Base-by-base conservation (phyloP, 2,797 vertebrate genomes). In the Picus viridis region DNA sequence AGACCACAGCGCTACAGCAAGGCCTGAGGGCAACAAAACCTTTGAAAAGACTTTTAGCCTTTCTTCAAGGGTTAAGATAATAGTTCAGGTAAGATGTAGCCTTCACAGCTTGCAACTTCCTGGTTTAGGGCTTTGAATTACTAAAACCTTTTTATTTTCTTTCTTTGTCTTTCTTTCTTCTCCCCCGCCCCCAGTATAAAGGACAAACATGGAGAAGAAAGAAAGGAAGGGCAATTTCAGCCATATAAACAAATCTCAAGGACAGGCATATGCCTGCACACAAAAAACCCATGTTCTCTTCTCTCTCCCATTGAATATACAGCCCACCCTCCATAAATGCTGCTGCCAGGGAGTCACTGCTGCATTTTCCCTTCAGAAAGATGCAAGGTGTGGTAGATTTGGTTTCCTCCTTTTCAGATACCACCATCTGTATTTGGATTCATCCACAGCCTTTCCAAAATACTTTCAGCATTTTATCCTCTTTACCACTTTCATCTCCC, bases 241-340 rank as follows among this genome's bases (percentile, higher is more conserved):
- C 20, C 41, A 11, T 51, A 19, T 54, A 15, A 72, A 69, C 61
- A 32, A 51, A 14, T 16, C 29, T 61, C 24, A 56, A 47, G 59
- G 64, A 39, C 14, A 58, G 36, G 22, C 23, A 61, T 7, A 53
- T 3, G 22, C 6, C 32, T 7, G 30, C 22, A n/a, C 7, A 76
- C 7, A 58, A 12, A 15, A 64, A 4, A 3, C 6, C 4, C 5
- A 51, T 0, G 1, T 34, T 45, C 4, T 47, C 12, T 56, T 76
- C 34, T 61, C 64, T 67, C 6, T 69, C 10, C 19, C 23, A 19
- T 17, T 15, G n/a, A 41, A 8, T 27, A 57, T 59, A 59, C 1
- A 11, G 20, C 15, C n/a, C 10, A 58, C 6, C 3, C 30, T 51
- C 54, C 59, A 67, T 10, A 6, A 49, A 56, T 41, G 8, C 39